Evolutionary conservation across 2,797 vertebrate species (phyloP), one percentile per base, ranked within the genome.

Genomic region (Schizopygopsis pylzovi): DNA sequence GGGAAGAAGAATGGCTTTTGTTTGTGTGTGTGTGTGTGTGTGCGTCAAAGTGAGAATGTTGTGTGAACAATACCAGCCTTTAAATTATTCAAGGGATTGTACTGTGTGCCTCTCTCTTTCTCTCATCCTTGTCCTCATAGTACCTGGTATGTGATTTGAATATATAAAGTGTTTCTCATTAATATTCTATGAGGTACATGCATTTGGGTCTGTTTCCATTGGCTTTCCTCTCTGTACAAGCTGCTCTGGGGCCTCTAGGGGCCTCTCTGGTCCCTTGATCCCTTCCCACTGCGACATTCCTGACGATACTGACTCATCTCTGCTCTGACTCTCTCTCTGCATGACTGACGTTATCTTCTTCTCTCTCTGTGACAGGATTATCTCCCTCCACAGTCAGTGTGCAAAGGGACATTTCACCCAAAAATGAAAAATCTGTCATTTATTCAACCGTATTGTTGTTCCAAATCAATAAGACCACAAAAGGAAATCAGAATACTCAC

Each of bases 1-100:
- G 33, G 15, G 47, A 47, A 85, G 71, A 85, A 89, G 70, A 86
- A 87, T 83, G 70, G 84, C 45, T 63, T 87, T 63, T 87, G 85
- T 88, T 43, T 88, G 82, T 77, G 41, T 84, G 63, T 70, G 65
- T 84, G 72, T 67, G 73, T 83, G 59, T 73, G 65, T 85, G 78
- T 67, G 49, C n/a, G 70, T 67, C 73, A 68, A 68, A 79, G 65
- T 82, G 63, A 82, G 59, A 77, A 56, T 81, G 70, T 33, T 82
- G 49, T 78, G 72, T 47, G 61, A 76, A 85, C 84, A 79, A 85
- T 85, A 80, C 84, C 77, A 85, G 84, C 84, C 67, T 85, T 85
- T 54, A 85, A 28, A 80, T 85, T 20, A 52, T 33, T 49, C 5
- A 4, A 75, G 54, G 65, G 71, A 83, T 76, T 80, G 61, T 20